Evolutionary conservation across 2,113 vertebrate genomes (phyloP).

Genomic region (Hypocryptadius cinnamomeus): DNA sequence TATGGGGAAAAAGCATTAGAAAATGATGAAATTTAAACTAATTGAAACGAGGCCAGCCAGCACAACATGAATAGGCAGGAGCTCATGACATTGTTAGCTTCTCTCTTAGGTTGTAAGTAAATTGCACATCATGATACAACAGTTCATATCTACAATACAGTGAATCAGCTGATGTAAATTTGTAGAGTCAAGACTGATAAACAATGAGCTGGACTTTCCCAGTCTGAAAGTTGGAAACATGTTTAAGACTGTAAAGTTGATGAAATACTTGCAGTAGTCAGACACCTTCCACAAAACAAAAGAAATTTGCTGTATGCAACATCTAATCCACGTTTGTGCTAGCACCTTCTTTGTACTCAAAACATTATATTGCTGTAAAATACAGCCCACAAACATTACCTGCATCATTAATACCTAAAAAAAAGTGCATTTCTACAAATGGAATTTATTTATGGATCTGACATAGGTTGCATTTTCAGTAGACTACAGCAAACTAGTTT

Average conservation of each 20-base stretch:
- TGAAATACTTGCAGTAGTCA: background rate
- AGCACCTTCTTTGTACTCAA: background rate
- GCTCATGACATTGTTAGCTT: background rate
- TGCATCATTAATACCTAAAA: background rate
- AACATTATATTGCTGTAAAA: background rate
- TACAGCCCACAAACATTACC: background rate
- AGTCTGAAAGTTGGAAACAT: background rate
- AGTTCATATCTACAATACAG: background rate
- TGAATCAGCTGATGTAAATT: background rate
- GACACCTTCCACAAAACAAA: background rate
- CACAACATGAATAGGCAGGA: background rate
- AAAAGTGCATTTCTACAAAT: background rate
- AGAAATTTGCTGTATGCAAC: background rate
- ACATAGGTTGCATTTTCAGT: background rate
- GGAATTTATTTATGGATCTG: background rate
- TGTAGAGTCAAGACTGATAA: background rate
- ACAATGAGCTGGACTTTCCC: background rate
- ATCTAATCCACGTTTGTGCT: background rate
- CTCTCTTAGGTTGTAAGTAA: background rate
- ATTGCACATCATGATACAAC: background rate
- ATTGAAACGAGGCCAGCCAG: background rate
- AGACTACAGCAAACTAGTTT: background rate
- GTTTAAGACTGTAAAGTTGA: background rate
- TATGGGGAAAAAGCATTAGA: background rate
- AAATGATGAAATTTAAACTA: background rate